phyloP scores from a whole-genome alignment of 2,888 invertebrate species.

The Callosobruchus maculatus region DNA sequence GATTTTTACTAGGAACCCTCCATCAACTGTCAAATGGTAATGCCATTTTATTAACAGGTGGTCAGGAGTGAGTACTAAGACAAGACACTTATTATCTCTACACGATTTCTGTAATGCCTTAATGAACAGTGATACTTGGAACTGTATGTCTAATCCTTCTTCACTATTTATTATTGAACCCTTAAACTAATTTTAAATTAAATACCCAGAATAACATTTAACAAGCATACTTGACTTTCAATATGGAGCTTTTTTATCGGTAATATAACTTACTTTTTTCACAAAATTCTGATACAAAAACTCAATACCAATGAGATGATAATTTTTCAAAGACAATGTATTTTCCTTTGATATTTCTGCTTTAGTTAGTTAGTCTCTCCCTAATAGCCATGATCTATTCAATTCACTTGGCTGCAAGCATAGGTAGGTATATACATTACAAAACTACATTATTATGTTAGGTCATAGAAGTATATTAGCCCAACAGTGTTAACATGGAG shows the following conservation, averaged over 20 bases:
- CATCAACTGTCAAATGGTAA: conserved; percentile 31
- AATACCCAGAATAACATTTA: background rate
- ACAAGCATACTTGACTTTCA: background rate
- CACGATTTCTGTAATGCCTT: conserved; percentile 24
- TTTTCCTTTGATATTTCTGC: conserved; percentile 24
- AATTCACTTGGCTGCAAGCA: conserved; percentile 18
- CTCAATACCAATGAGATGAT: conserved; percentile 33
- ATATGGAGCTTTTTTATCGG: no score
- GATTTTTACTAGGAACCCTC: conserved; percentile 25
- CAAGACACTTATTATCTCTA: conserved; percentile 17
- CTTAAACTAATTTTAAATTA: conserved; percentile 31
- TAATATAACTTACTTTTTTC: conserved; percentile 28
- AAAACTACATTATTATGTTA: no score
- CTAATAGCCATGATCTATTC: conserved; percentile 24
- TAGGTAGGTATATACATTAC: no score
- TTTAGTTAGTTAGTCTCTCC: conserved; percentile 16
- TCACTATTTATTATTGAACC: conserved; percentile 42
- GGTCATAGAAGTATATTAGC: no score
- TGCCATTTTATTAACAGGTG: conserved; percentile 32
- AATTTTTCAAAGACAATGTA: conserved; percentile 25
- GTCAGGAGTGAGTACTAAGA: conserved; percentile 33
- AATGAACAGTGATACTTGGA: conserved; percentile 36
- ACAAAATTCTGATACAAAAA: conserved; percentile 34
- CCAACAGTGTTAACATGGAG: no score
- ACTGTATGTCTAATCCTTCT: conserved; percentile 32